Evolutionary conservation across 2,797 vertebrate genomes (phyloP), one percentile per base, ranked within the genome.

Genomic region (Melanotaenia trifasciata): DNA sequence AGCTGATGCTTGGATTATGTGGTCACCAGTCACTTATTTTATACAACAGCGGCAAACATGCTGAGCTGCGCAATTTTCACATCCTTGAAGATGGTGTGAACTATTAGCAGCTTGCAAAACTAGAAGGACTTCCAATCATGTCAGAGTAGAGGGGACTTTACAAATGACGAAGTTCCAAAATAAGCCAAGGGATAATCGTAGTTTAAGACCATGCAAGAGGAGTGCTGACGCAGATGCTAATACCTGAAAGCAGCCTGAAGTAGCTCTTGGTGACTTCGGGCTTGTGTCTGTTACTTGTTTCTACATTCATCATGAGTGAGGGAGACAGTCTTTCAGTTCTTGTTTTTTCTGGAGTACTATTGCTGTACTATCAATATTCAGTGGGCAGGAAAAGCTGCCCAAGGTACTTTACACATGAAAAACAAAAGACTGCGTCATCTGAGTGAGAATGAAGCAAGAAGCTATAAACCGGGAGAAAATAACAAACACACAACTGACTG

Each of bases 121-220:
- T 74, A 80, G 66, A 73, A 71, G 57, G 75, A 70, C 79, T 75
- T 88, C 81, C 68, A 75, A 81, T 87, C 85, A 74, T 22, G 56
- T 63, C 14, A 14, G 53, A 56, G 26, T 56, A 28, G 53, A 28
- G 65, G 80, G 76, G 83, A 89, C 86, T 82, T 70, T 70, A 85
- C 75, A 87, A 87, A 77, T 85, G 73, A 86, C 76, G 83, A 86
- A 71, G 79, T 79, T 92, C 86, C 79, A 85, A 94, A 93, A 93
- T 94, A 93, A 92, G 86, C 83, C 76, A 58, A 71, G 88, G 85
- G 81, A 89, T 91, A 90, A 90, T 85, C 84, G 60, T 78, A 76
- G 80, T 85, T 87, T 78, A 82, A 81, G 82, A 86, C 72, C 74
- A 80, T 66, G 79, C 50, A 26, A 75, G 76, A 76, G 11, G 76